These are phyloP conservation scores for Dryoscopus gambensis DNA, from an alignment of 2,113 vertebrate genomes.

Conservation along the genomic window DNA sequence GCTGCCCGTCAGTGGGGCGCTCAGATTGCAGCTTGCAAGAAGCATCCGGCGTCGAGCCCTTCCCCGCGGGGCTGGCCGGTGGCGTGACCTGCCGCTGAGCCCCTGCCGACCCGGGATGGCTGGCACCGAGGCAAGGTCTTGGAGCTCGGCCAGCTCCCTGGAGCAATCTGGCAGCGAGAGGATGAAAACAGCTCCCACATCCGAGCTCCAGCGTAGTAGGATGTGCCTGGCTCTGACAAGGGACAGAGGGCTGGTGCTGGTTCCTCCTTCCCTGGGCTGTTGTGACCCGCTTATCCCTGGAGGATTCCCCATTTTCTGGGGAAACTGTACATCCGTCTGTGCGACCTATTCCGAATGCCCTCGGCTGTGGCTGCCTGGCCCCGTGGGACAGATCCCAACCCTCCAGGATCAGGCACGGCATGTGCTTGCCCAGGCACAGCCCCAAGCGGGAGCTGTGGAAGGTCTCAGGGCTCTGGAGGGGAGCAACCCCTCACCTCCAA, in stretches of 20 bases:
- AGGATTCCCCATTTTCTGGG: background rate
- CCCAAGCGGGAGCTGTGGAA: rapidly evolving
- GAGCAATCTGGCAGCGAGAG: background rate
- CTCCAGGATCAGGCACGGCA: background rate
- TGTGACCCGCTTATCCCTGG: background rate
- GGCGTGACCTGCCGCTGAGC: background rate
- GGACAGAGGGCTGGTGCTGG: background rate
- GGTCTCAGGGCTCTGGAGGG: rapidly evolving
- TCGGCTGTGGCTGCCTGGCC: background rate
- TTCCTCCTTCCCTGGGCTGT: background rate
- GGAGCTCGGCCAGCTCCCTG: background rate
- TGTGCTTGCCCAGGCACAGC: rapidly evolving
- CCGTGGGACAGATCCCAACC: background rate
- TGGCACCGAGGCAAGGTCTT: background rate
- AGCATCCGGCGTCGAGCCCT: background rate
- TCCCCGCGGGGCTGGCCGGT: background rate
- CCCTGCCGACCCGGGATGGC: background rate
- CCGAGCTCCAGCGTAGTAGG: background rate
- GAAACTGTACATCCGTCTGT: background rate
- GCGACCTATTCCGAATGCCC: rapidly evolving
- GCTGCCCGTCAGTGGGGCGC: background rate
- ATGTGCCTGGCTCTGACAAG: background rate
- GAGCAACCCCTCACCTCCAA: background rate
- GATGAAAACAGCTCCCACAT: background rate
- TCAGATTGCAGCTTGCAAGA: background rate